phyloP scores from a whole-genome alignment of 1,140 invertebrate genomes.

The Cherax quadricarinatus region DNA sequence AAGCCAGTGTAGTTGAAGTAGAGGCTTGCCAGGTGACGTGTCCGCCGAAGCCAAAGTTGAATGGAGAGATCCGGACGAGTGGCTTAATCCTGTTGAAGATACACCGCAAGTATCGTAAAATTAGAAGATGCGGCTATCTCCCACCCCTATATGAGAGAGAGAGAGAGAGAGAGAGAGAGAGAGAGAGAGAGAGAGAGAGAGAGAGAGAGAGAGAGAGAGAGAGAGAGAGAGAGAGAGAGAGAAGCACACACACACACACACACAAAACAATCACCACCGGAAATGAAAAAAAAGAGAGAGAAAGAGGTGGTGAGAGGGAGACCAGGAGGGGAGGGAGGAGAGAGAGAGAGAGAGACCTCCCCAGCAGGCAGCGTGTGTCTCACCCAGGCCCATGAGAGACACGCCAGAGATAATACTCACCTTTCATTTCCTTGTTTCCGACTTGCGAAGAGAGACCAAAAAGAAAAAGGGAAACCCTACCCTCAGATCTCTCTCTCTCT shows the following conservation, averaged over 20 bases:
- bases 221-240: background rate
- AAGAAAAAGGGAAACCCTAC: constrained; percentile 15
- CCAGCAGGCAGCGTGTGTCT: background rate
- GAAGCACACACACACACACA: background rate
- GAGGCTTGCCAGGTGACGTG: no score
- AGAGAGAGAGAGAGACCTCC: background rate
- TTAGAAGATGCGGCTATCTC: constrained; percentile 21
- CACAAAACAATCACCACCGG: no score
- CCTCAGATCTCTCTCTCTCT: background rate
- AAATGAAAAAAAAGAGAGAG: background rate
- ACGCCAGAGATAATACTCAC: constrained; percentile 37
- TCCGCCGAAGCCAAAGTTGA: constrained; percentile 1
- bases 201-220: constrained; percentile 6
- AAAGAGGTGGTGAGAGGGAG: constrained; percentile 14
- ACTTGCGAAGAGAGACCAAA: constrained; percentile 43
- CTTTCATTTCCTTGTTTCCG: constrained; percentile 59
- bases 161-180: background rate
- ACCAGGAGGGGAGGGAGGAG: background rate
- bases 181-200: constrained; percentile 11
- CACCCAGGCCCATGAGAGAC: background rate
- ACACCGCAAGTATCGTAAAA: constrained; percentile 59
- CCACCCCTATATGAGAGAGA: background rate
- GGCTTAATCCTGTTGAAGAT: constrained; percentile 58
- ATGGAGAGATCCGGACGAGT: background rate
- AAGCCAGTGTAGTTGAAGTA: no score